Conservation (phyloP, 2,888 invertebrate species). For the Dryocosmus kuriphilus region DNA sequence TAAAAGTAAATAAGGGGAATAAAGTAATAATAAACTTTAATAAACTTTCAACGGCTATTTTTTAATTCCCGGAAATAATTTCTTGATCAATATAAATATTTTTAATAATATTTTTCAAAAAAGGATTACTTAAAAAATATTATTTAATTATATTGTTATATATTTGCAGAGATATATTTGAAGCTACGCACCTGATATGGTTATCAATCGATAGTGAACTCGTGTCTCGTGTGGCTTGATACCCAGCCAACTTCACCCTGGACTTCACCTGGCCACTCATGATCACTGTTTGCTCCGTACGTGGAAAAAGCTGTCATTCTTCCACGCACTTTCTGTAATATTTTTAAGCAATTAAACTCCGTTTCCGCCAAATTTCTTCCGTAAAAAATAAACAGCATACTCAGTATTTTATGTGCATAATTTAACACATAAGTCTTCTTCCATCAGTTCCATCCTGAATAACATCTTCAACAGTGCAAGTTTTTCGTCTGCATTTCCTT, state of each 20-base stretch:
- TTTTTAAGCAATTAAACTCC: not conserved
- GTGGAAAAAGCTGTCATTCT: slow-evolving; percentile 8
- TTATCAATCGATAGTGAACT: not conserved
- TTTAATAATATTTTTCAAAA: too few relatives aligned
- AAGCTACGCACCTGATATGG: too few relatives aligned
- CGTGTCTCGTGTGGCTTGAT: not conserved
- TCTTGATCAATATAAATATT: too few relatives aligned
- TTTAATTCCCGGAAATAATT: too few relatives aligned
- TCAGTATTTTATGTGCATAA: not conserved
- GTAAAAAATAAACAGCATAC: not conserved
- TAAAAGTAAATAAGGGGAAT: too few relatives aligned
- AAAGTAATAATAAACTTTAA: too few relatives aligned
- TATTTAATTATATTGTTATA: too few relatives aligned
- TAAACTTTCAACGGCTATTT: too few relatives aligned
- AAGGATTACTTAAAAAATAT: too few relatives aligned
- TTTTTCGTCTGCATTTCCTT: not conserved
- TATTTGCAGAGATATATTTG: too few relatives aligned
- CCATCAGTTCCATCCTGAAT: not conserved
- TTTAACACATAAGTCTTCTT: not conserved
- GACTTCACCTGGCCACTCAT: not conserved
- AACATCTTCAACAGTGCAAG: not conserved
- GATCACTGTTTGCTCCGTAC: too few relatives aligned
- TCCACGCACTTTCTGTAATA: not conserved
- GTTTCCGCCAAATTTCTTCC: not conserved
- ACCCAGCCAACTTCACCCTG: not conserved